These are phyloP conservation scores for Listronotus bonariensis DNA, from an alignment of 1,140 invertebrate species.

Conservation along the genomic window DNA sequence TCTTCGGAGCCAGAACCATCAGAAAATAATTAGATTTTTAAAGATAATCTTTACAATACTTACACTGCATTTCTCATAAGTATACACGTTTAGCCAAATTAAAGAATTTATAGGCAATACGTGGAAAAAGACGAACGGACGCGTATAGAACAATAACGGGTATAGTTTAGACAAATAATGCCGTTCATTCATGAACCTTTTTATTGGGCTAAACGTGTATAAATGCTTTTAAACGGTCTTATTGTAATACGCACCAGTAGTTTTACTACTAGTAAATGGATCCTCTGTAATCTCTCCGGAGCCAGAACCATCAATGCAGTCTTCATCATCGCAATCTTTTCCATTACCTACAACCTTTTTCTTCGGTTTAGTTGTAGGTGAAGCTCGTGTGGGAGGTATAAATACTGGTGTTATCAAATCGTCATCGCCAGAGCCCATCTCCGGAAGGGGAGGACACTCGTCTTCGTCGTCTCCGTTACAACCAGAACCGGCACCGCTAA, in stretches of 20 bases:
- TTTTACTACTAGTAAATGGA: conserved; percentile 42
- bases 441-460: conserved; percentile 81
- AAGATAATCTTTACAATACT: too few relatives aligned
- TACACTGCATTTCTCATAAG: too few relatives aligned
- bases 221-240: too few relatives aligned
- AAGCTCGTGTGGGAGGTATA: conserved; percentile 78
- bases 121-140: too few relatives aligned
- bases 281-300: conserved; percentile 66
- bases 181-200: too few relatives aligned
- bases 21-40: too few relatives aligned
- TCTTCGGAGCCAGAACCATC: conserved; percentile 73
- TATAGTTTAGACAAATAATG: too few relatives aligned
- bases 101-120: too few relatives aligned
- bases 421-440: conserved; percentile 81
- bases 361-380: conserved; percentile 62
- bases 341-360: conserved; percentile 45
- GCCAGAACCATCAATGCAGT: conserved; percentile 77
- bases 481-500: conserved; percentile 86
- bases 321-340: conserved; percentile 77
- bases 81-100: too few relatives aligned
- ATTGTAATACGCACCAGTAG: conserved; percentile 16
- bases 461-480: conserved; percentile 85
- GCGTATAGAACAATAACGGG: too few relatives aligned
- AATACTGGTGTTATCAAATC: conserved; percentile 92
- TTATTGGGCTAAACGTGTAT: too few relatives aligned